phyloP scores from a whole-genome alignment of 2,888 invertebrate species.

The Parnassius glacialis region DNA sequence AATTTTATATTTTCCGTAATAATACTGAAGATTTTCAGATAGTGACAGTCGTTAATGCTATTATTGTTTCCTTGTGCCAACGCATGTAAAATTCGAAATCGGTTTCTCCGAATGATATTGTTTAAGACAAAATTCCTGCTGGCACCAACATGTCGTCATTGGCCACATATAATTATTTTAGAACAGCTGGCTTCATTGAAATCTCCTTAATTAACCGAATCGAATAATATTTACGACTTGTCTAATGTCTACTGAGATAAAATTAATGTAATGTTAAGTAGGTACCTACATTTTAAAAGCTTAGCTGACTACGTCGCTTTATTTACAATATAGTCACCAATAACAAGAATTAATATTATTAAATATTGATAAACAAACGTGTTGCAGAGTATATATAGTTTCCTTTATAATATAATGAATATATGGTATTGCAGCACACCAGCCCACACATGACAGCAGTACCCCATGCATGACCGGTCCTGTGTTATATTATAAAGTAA shows the following conservation, averaged over 20 bases:
- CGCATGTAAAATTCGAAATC: neutral
- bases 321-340: conserved; percentile 5
- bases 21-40: too few species aligned
- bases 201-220: conserved; percentile 20
- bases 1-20: too few species aligned
- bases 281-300: neutral
- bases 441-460: too few species aligned
- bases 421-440: too few species aligned
- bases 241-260: conserved; percentile 16
- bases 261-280: conserved; percentile 12
- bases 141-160: conserved; percentile 18
- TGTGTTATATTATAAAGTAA: too few species aligned
- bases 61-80: conserved; percentile 15
- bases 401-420: too few species aligned
- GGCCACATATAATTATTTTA: conserved; percentile 18
- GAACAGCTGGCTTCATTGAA: conserved; percentile 17
- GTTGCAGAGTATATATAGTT: too few species aligned
- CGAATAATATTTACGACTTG: conserved; percentile 26
- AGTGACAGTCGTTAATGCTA: neutral
- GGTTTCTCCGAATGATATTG: conserved; percentile 18
- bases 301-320: conserved; percentile 1
- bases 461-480: too few species aligned
- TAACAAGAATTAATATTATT: too few species aligned
- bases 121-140: conserved; percentile 11
- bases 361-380: too few species aligned